Base-by-base conservation (phyloP, 2,797 vertebrate species). In the Apogon hyalosoma region DNA sequence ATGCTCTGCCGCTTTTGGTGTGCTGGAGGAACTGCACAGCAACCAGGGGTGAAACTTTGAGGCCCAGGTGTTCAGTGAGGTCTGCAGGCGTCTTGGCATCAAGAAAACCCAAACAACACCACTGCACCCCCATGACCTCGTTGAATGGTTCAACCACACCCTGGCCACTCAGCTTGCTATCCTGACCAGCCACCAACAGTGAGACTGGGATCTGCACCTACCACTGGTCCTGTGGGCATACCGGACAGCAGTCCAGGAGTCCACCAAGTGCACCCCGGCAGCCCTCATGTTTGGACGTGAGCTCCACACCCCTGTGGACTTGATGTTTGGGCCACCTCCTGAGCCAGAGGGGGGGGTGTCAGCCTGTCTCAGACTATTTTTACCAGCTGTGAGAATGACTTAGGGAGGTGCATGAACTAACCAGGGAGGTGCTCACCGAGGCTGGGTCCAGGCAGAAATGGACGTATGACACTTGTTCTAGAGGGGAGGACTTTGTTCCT, bases 11-110 rank as follows among this genome's bases (percentile, higher is more conserved):
- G 4, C 6, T 45, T 45, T 45, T 16, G n/a, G 42, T 8, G 13
- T 45, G 7, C 42, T 14, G 15, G 45, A 19, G 45, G 45, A 47
- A 2, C 15, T 47, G 15, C 45, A 75, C 16, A 68, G 64, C 6
- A 42, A 75, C 10, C 64, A 81, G 51, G 72, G 46, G 18, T 0
- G 33, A 2, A 82, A 73, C 15, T 71, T 54, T 3, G 43, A 74
- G 45, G 7, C 40, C 14, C 15, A 14, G 18, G 60, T 76, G 2
- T 55, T 76, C 4, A 0, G 16, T 0, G 64, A 43, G 8, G 16
- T 69, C 1, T 69, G 50, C 19, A 11, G 5, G 0, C 6, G 13
- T 3, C 49, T 74, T 18, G 31, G 63, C 6, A 2, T 40, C 12
- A 48, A 7, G 4, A 50, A 51, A 24, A 68, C 16, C 0, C 11